These are phyloP conservation scores for Gadopsis marmoratus DNA, from an alignment of 2,797 vertebrate genomes.

Conservation along the genomic window DNA sequence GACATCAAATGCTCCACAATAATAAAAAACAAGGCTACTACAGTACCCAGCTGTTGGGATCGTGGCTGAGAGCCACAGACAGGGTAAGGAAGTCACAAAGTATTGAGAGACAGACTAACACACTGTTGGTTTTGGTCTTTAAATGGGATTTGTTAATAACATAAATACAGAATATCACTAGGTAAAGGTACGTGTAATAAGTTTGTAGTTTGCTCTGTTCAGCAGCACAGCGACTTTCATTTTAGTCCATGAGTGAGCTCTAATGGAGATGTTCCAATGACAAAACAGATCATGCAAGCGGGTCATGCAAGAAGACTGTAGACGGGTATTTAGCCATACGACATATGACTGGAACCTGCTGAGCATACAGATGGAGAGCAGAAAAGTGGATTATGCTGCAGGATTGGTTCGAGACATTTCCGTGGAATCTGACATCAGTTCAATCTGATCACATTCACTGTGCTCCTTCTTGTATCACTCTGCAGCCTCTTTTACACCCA, in stretches of 20 bases:
- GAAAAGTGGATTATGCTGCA: background rate
- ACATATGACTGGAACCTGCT: background rate
- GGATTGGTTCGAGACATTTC: background rate
- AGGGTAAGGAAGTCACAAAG: background rate
- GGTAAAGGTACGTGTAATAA: background rate
- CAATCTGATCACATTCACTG: background rate
- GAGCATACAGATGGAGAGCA: background rate
- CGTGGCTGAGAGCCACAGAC: background rate
- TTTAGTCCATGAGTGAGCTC: background rate
- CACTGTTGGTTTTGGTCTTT: slow-evolving; percentile 14
- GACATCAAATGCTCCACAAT: background rate
- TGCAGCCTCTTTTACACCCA: slow-evolving; percentile 7
- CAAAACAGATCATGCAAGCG: background rate
- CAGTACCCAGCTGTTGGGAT: too few species aligned
- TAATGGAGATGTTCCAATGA: background rate
- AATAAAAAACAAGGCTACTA: too few species aligned
- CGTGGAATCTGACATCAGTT: background rate
- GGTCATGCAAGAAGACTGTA: background rate
- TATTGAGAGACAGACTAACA: background rate
- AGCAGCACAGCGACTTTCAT: background rate
- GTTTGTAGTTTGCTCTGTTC: slow-evolving; percentile 9
- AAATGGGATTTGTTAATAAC: background rate
- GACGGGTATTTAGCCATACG: background rate
- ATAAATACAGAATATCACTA: background rate
- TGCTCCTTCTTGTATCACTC: background rate